Base-by-base conservation (phyloP, 2,113 vertebrate genomes). In the Microtus richardsoni region DNA sequence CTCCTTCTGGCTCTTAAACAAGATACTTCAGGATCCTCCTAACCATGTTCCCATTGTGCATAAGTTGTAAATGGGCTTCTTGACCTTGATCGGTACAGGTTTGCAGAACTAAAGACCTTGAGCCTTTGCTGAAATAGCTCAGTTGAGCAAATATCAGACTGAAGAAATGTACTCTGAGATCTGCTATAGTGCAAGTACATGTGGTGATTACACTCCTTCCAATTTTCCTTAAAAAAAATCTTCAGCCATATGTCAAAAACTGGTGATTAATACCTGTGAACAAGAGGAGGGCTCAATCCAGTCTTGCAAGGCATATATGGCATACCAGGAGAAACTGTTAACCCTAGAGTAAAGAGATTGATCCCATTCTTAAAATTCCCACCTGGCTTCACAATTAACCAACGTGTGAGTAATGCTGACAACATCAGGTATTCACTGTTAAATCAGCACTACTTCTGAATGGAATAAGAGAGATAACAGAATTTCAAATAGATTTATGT, bases 241-340 rank as follows among this genome's bases (percentile, higher is more conserved):
- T 88, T 98, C 97, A 47, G 90, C 95, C 22, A n/a, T n/a, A 87
- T 97, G 49, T 79, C 94, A 58, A 91, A 96, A 68, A 96, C 39
- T 19, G 93, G 2, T 96, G 93, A 98, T 98, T 97, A 98, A 97
- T 78, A 93, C 64, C 39, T 96, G 93, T 68, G 88, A 64, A 90
- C 93, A 95, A 94, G 71, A 54, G n/a, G 70, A 94, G 89, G 74
- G 86, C 77, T 97, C 91, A 94, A 36, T 39, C 74, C 94, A 52
- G 83, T 39, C 41, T 39, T 96, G 33, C 79, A 96, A 97, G 91
- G 71, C 93, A 78, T 94, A 85, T 91, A 28, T 19, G 58, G 36
- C 78, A 95, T 98, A 86, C 96, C 97, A 96, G 98, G 97, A 98
- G 97, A 98, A 98, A 96, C 96, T 97, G 98, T 98, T 98, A 98